Base-by-base conservation (phyloP, 2,888 invertebrate genomes). In the Eupithecia dodoneata region DNA sequence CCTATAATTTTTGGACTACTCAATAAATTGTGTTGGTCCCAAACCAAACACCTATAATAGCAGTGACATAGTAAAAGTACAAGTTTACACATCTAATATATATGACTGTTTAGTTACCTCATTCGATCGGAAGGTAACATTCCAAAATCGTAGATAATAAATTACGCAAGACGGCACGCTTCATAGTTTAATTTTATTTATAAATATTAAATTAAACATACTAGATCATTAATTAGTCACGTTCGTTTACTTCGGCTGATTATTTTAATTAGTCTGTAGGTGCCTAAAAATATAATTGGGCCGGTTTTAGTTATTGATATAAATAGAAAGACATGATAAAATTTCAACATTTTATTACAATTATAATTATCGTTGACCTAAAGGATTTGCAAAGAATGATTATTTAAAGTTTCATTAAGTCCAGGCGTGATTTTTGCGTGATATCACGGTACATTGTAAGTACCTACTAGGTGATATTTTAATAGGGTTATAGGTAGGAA, bases 161-260 rank as follows among this genome's bases (percentile, higher is more conserved):
- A 30, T 72, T 75, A 18, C 72, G 55, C 59, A 72, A 75, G 55
- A 72, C 9, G 73, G 73, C 75, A 76, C 78, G 74, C 74, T 76
- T 41, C 63, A 66, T 66, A 75, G 45, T 72, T 55, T 70, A 72
- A 77, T 63, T 74, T 59, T 49, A 2, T 41, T 71, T 63, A 63
- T 63, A 30, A 70, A 52, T 66, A 74, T 5, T 42, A 42, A 30
- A 65, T 42, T 7, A 45, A 41, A 47, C 55, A 73, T 59, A 63
- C 44, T 52, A 42, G 75, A 78, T 74, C 76, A 78, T 45, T 76
- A 71, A 79, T 81, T 79, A 81, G 74, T 78, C 80, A 79, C 77
- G 75, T 59, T 44, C 66, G 15, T 69, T 69, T 69, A 70, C 70
- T 70, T 49, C 47, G 55, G 45, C 63, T 47, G 79, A 78, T 79